Percentiles rank a stretch among this genome's conserved stretches.
These are phyloP conservation scores for Hirtodrosophila histrioides DNA, from an alignment of 2,888 invertebrate species.

Conservation along the genomic window DNA sequence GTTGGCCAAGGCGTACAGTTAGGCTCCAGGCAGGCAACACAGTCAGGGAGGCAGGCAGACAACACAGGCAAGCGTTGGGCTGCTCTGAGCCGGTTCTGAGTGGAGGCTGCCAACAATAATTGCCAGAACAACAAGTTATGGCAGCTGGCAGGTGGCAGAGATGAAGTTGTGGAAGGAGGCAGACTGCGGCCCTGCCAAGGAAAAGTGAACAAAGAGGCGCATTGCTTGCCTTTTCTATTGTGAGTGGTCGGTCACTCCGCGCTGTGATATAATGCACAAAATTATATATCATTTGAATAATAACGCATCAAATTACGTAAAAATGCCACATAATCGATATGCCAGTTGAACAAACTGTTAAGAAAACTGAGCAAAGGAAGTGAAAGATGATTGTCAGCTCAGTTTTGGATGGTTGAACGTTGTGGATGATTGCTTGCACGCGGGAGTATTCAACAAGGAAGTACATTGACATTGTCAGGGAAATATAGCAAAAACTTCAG, in stretches of 20 bases:
- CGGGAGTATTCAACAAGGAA: too few relatives aligned
- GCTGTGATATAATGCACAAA: slow-evolving; percentile 53
- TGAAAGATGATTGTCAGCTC: slow-evolving; percentile 15
- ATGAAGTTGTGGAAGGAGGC: slow-evolving; percentile 3
- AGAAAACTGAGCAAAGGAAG: slow-evolving; percentile 3
- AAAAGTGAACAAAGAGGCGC: slow-evolving; percentile 8
- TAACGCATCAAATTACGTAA: slow-evolving; percentile 67
- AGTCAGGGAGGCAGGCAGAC: not conserved
- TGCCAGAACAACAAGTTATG: slow-evolving; percentile 65
- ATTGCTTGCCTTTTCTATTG: slow-evolving; percentile 20
- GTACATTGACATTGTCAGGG: too few relatives aligned
- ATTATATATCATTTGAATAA: slow-evolving; percentile 76
- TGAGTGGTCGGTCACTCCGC: slow-evolving; percentile 12
- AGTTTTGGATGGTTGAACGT: slow-evolving; percentile 2
- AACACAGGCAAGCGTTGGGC: slow-evolving; percentile 32
- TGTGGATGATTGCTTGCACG: not conserved
- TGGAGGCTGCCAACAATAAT: slow-evolving; percentile 60
- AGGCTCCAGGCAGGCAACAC: slow-evolving; percentile 18
- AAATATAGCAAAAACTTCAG: too few relatives aligned
- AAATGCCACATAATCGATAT: slow-evolving; percentile 57
- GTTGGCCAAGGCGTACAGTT: slow-evolving; percentile 57
- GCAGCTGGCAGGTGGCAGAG: slow-evolving; percentile 55
- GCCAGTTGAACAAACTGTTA: slow-evolving; percentile 28
- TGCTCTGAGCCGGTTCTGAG: slow-evolving; percentile 38
- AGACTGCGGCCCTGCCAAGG: slow-evolving; percentile 10